Evolutionary conservation across 1,140 invertebrate genomes (phyloP).

Genomic region (Papilio xuthus): DNA sequence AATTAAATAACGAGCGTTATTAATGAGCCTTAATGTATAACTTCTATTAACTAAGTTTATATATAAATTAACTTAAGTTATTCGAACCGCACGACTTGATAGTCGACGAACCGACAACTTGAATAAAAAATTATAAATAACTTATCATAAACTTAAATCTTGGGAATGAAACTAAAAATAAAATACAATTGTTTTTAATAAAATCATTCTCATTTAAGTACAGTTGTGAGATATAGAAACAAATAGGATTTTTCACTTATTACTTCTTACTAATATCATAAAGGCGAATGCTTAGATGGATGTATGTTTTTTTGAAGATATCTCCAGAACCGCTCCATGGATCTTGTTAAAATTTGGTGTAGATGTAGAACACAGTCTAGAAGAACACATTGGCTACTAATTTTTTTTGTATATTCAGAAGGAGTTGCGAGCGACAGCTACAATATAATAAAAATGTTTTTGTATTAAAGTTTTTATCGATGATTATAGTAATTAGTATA

Average conservation of each 20-base stretch:
- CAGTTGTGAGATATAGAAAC: background rate
- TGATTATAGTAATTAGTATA: background rate
- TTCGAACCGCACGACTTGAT: slow-evolving; percentile 7
- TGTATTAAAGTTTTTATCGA: background rate
- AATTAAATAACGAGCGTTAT: slow-evolving; percentile 34
- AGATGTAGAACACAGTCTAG: too few species aligned
- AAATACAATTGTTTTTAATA: background rate
- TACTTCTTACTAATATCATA: too few species aligned
- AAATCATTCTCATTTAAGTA: background rate
- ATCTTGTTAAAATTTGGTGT: too few species aligned
- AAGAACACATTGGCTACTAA: too few species aligned
- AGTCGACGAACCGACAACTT: slow-evolving; percentile 2
- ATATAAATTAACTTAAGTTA: slow-evolving; percentile 18
- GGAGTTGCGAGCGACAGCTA: too few species aligned
- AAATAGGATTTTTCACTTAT: background rate
- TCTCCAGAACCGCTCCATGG: too few species aligned
- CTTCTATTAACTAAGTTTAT: slow-evolving; percentile 15
- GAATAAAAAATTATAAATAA: background rate
- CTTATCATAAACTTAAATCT: background rate
- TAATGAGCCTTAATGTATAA: slow-evolving; percentile 36
- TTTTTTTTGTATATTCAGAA: too few species aligned
- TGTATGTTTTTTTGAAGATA: too few species aligned
- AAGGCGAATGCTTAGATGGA: too few species aligned
- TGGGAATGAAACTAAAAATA: background rate
- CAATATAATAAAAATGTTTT: too few species aligned